phyloP scores from a whole-genome alignment of 2,113 vertebrate species.

The Tichodroma muraria region DNA sequence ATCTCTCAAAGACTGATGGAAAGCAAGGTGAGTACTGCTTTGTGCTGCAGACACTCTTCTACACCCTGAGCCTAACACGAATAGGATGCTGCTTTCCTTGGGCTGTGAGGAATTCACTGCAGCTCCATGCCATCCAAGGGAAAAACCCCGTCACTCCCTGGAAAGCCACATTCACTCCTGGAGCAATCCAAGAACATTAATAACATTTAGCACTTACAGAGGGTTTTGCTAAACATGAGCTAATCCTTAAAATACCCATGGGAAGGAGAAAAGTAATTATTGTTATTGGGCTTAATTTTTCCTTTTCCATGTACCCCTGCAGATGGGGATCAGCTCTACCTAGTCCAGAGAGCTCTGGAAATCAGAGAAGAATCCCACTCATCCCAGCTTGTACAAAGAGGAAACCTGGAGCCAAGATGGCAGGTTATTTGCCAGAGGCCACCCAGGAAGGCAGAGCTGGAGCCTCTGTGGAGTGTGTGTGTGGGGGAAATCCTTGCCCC shows the following conservation, averaged over 20 bases:
- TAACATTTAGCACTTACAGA: neutral
- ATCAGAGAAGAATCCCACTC: neutral
- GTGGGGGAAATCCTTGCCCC: neutral
- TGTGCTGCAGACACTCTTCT: neutral
- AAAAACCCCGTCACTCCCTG: conserved; percentile 11
- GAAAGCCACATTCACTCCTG: neutral
- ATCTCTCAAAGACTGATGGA: neutral
- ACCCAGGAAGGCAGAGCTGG: neutral
- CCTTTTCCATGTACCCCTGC: neutral
- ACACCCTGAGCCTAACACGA: neutral
- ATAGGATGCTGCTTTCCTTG: neutral
- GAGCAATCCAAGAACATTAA: conserved; percentile 11
- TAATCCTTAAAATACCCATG: conserved; percentile 36
- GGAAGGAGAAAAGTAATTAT: conserved; percentile 38
- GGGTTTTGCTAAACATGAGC: conserved; percentile 43
- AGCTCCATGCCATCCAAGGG: neutral
- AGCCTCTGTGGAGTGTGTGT: neutral
- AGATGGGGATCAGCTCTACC: neutral
- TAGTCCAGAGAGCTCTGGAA: neutral
- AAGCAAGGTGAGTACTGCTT: neutral
- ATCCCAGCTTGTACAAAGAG: neutral
- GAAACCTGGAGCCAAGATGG: neutral
- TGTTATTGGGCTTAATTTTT: neutral
- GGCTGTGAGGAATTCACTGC: neutral
- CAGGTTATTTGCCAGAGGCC: neutral